These are phyloP conservation scores for Archilochus colubris DNA, from an alignment of 2,113 vertebrate genomes.

Conservation along the genomic window DNA sequence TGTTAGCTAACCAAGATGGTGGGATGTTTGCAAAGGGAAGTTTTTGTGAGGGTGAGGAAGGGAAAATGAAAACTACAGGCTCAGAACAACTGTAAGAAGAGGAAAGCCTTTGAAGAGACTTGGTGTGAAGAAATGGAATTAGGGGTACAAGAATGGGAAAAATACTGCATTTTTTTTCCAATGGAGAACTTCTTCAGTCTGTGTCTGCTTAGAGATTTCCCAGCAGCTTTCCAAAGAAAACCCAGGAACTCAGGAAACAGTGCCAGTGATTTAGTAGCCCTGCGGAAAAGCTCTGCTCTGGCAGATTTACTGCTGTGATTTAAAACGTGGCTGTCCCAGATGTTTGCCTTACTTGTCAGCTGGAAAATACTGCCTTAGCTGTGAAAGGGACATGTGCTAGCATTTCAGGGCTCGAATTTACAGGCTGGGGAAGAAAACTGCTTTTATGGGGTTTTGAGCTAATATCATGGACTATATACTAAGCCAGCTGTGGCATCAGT, in stretches of 20 bases:
- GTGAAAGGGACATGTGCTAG: background rate
- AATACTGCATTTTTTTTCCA: background rate
- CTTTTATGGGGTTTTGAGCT: background rate
- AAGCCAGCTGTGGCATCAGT: background rate
- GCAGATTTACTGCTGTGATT: background rate
- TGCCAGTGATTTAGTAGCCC: background rate
- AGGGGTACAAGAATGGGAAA: background rate
- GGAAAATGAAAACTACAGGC: background rate
- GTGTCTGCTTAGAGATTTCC: background rate
- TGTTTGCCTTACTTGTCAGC: background rate
- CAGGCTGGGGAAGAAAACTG: background rate
- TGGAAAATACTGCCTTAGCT: background rate
- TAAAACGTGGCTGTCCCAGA: background rate
- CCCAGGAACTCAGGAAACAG: background rate
- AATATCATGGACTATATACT: background rate
- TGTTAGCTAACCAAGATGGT: background rate
- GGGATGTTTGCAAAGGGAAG: background rate
- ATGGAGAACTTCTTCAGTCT: background rate
- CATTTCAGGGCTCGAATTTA: background rate
- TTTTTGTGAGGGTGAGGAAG: background rate
- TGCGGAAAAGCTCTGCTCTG: background rate
- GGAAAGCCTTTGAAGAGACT: background rate
- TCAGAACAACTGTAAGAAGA: background rate
- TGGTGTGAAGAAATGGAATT: background rate
- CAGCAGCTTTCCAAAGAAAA: constrained; percentile 1